Base-by-base conservation (phyloP, 1,140 invertebrate species). In the Drosophila watanabei region DNA sequence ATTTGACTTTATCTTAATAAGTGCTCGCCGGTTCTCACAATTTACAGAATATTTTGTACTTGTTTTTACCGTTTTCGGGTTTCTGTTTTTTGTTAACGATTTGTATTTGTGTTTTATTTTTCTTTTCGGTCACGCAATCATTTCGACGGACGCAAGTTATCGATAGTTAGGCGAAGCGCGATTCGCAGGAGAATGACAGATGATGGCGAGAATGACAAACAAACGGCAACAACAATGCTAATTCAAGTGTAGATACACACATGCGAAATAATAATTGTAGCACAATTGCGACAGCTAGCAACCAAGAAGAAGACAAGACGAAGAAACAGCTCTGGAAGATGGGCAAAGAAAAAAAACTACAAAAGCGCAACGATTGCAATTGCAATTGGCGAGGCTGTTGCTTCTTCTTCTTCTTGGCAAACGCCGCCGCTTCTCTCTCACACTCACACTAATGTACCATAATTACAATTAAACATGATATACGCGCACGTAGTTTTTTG, bases 201-300 rank as follows among this genome's bases (percentile, higher is more conserved):
- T 66, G 77, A 80, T 57, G 75, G 72, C 64, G 80, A 62, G 84
- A 87, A 68, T 79, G 83, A 79, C 77, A 80, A 73, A 52, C 70
- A 83, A 64, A 65, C 51, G n/a, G 51, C 62, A 71, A 75, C 60
- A 75, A 88, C 70, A 85, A 89, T 82, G 82, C 78, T 89, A 89
- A 89, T 90, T 88, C 78, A 57, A 89, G 86, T 89, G 75, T 89
- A 89, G 85, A 89, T 89, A 88, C 84, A 86, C 83, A 86, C 83
- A 86, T 83, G 84, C 72, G 84, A 87, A 87, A 77, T 83, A 89
- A 90, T 89, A 89, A 89, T 89, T 89, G 85, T 90, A 85, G 75
- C 85, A 85, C 78, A 84, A 85, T 85, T 85, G 69, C 79, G 61
- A 30, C 57, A 79, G 68, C 52, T 10, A 57, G 54, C 33, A n/a